These are phyloP conservation scores for Vanessa atalanta DNA, from an alignment of 1,140 invertebrate species.

Conservation along the genomic window DNA sequence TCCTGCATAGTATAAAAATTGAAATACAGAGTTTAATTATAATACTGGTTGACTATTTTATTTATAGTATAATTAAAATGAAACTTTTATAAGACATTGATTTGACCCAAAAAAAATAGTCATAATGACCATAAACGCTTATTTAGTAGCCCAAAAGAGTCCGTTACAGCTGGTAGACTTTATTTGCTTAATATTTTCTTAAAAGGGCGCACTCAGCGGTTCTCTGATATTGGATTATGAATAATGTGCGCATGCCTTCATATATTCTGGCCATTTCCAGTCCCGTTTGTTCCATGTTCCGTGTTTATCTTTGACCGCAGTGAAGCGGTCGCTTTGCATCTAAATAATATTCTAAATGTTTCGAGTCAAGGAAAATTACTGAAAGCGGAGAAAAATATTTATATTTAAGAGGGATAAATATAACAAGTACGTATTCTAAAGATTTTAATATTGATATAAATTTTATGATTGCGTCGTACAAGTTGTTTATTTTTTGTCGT, in stretches of 20 bases:
- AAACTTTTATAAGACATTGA: background rate
- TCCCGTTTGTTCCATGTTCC: constrained; percentile 4
- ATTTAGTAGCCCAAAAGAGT: constrained; percentile 21
- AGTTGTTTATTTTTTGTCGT: too few species aligned
- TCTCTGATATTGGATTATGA: constrained; percentile 58
- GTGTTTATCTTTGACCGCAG: constrained; percentile 16
- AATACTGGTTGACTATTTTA: too few species aligned
- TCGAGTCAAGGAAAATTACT: background rate
- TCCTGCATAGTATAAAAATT: too few species aligned
- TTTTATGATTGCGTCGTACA: too few species aligned
- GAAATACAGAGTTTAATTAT: too few species aligned
- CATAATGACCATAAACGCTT: background rate
- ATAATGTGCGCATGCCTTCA: constrained; percentile 49
- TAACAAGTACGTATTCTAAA: background rate
- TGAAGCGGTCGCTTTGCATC: constrained; percentile 14
- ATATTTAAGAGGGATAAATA: background rate
- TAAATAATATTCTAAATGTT: constrained; percentile 7
- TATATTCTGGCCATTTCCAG: constrained; percentile 49
- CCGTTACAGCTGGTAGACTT: constrained; percentile 30
- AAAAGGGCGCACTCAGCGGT: constrained; percentile 49
- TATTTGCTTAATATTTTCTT: constrained; percentile 62
- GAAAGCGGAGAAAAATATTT: background rate
- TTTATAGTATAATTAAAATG: background rate
- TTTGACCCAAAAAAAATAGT: background rate
- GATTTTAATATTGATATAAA: background rate